Evolutionary conservation across 2,113 vertebrate genomes (phyloP).

Genomic region (Gavia stellata): DNA sequence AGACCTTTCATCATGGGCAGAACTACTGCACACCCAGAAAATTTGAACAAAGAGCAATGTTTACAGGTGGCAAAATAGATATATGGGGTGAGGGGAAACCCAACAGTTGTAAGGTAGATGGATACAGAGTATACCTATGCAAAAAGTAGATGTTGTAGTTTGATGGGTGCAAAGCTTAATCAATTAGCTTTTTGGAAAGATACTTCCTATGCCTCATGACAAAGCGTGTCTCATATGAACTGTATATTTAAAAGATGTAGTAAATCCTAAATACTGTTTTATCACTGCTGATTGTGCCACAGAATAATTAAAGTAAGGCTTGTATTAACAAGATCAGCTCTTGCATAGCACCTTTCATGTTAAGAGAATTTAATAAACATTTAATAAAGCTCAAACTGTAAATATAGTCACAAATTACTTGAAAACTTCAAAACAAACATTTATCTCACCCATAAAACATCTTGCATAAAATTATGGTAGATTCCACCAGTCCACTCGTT

Average conservation of each 20-base stretch:
- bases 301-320: neutral
- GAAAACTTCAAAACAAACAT: neutral
- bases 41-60: neutral
- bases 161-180: neutral
- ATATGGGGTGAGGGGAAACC: rapidly evolving
- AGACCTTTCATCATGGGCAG: neutral
- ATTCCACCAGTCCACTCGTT: neutral
- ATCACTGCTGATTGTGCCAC: neutral
- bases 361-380: neutral
- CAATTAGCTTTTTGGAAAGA: neutral
- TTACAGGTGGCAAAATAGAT: neutral
- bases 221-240: neutral
- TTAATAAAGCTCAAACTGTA: neutral
- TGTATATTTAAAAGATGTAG: neutral
- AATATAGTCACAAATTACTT: neutral
- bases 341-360: neutral
- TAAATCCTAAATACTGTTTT: neutral
- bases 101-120: neutral
- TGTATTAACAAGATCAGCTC: neutral
- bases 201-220: neutral
- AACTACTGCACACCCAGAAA: neutral
- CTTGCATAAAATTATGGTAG: neutral
- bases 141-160: neutral
- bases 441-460: neutral
- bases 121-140: neutral